Base-by-base conservation (phyloP, 2,888 invertebrate genomes). In the Caradrina kadenii region DNA sequence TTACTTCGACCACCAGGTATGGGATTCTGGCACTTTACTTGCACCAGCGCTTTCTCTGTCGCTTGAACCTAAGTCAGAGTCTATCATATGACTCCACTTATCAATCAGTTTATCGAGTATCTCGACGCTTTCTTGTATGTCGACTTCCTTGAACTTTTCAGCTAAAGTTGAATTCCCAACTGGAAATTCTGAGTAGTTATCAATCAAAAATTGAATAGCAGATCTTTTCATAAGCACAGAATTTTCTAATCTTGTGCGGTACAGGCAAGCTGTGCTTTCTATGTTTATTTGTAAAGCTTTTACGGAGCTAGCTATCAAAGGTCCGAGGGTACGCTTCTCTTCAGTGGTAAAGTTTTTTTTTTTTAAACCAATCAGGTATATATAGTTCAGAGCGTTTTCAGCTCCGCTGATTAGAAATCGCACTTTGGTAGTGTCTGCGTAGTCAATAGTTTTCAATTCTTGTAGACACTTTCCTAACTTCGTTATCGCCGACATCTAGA, bases 1-100 rank as follows among this genome's bases (percentile, higher is more conserved):
- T 52, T 52, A 52, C 52, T 52, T 52, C 22, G 22, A 22, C 52
- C 52, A 52, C 52, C 52, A 52, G 22, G 2, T 52, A 22, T 26
- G 52, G 22, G 22, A 52, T 52, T 22, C 22, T 52, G 22, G 22
- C 6, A 17, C 52, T 52, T 50, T 19, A 3, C 11, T 50, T 4
- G 22, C 26, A 17, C 52, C 52, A 26, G 22, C 26, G 52, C 52
- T 53, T 53, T 53, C 52, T 26, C 52, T 53, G 52, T 53, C 52
- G 15, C 7, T 53, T 7, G 26, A 2, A 22, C 52, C 52, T 11
- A 17, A 15, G 17, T 45, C 45, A 45, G 45, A 11, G 17, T 45
- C 45, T 45, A 15, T 17, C 45, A 45, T 45, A 45, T 45, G 45
- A 45, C 45, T 17, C 45, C 45, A 17, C 45, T 45, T 45, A 15